Conservation (phyloP, 2,113 vertebrate species). For the Neolamprologus tretocephalus region DNA sequence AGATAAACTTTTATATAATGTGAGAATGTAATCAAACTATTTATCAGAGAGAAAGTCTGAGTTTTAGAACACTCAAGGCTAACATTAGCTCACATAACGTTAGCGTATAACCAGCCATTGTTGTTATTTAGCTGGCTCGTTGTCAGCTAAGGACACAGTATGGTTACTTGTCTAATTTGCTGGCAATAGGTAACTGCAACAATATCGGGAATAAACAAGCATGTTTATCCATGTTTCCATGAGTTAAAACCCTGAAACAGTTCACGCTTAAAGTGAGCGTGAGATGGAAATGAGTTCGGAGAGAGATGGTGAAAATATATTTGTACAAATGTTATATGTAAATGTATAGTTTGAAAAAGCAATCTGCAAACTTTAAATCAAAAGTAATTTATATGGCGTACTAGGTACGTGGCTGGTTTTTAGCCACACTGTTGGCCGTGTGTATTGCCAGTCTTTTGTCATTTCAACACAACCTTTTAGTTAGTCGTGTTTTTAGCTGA, state of each 20-base stretch:
- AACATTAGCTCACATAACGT: background rate
- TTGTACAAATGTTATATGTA: background rate
- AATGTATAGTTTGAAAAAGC: background rate
- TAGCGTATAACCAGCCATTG: background rate
- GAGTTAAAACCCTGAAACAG: background rate
- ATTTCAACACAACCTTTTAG: background rate
- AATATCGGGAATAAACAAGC: background rate
- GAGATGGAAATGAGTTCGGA: background rate
- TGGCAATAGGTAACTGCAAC: background rate
- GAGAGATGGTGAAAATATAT: background rate
- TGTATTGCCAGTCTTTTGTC: background rate
- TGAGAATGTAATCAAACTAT: background rate
- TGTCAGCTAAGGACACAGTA: background rate
- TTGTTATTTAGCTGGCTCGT: background rate
- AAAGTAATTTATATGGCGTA: background rate
- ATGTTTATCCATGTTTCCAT: background rate
- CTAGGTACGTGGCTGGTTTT: background rate
- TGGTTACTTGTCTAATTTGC: background rate
- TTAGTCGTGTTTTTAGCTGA: background rate
- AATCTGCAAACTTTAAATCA: background rate
- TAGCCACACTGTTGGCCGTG: background rate
- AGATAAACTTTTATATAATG: background rate
- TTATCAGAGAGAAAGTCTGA: background rate
- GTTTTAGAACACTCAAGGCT: background rate
- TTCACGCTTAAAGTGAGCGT: background rate